Conservation (phyloP, 2,888 invertebrate species). For the Acleris cristana region DNA sequence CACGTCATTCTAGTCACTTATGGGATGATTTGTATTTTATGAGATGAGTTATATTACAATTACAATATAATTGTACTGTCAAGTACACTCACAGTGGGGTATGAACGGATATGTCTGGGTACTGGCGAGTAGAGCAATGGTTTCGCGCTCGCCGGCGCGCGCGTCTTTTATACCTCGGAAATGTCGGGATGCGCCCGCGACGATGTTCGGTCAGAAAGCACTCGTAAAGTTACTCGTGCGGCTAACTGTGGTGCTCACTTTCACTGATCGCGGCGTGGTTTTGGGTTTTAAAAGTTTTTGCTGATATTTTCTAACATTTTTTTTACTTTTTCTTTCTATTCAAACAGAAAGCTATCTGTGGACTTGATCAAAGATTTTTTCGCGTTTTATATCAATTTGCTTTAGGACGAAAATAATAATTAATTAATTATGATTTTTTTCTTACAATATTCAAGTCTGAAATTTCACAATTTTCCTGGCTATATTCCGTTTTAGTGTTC, state of each 20-base stretch:
- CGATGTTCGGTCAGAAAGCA: constrained; percentile 69
- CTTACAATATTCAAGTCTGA: no score
- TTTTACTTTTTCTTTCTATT: background rate
- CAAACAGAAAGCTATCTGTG: background rate
- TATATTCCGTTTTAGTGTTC: no score
- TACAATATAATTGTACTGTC: no score
- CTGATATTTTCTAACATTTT: background rate
- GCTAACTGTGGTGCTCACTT: constrained; percentile 64
- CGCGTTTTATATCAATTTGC: no score
- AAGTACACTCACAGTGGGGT: constrained; percentile 39
- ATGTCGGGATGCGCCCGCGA: constrained; percentile 72
- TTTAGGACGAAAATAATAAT: no score
- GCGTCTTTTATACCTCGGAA: constrained; percentile 83
- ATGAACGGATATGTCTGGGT: constrained; percentile 43
- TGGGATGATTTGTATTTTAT: no score
- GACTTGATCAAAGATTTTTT: no score
- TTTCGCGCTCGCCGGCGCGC: constrained; percentile 68
- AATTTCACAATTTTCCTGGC: no score
- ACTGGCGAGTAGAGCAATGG: constrained; percentile 72
- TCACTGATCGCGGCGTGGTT: constrained; percentile 47
- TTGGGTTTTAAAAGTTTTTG: background rate
- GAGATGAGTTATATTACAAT: no score
- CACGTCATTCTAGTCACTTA: no score
- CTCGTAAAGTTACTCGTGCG: constrained; percentile 52
- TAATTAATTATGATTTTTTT: no score